These are phyloP conservation scores for Microplitis manilae DNA, from an alignment of 2,888 invertebrate genomes.

Conservation along the genomic window DNA sequence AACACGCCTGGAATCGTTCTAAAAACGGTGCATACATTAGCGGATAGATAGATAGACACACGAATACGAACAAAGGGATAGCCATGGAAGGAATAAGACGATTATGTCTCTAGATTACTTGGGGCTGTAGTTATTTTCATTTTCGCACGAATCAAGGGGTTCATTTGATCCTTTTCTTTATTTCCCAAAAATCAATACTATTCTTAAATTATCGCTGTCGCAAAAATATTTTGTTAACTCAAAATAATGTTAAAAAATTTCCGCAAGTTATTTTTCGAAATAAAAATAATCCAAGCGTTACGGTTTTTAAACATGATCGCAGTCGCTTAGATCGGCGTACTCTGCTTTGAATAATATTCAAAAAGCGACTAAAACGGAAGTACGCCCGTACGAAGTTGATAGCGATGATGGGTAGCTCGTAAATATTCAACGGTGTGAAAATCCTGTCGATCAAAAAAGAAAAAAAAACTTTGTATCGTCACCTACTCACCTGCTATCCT, in stretches of 20 bases:
- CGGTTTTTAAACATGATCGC: background rate
- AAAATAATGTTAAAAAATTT: background rate
- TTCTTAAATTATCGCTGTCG: no score
- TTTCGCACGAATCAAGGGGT: background rate
- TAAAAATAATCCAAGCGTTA: background rate
- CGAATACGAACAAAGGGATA: conserved; percentile 61
- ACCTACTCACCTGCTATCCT: background rate
- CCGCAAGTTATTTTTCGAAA: background rate
- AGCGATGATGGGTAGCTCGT: background rate
- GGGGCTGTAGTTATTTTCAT: conserved; percentile 5
- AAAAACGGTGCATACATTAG: conserved; percentile 66
- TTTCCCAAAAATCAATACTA: background rate
- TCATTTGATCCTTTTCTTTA: background rate
- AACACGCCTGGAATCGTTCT: conserved; percentile 60
- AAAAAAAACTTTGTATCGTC: conserved; percentile 10
- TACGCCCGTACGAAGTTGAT: background rate
- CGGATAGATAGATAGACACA: conserved; percentile 51
- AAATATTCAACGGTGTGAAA: conserved; percentile 28
- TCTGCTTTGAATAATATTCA: background rate
- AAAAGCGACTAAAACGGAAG: background rate
- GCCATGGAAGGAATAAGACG: conserved; percentile 58
- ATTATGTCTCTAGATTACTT: conserved; percentile 54
- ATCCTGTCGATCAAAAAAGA: conserved; percentile 20
- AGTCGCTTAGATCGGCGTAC: background rate
- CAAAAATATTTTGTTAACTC: background rate